Conservation (phyloP, 2,797 vertebrate species). For the Antennarius maculatus region DNA sequence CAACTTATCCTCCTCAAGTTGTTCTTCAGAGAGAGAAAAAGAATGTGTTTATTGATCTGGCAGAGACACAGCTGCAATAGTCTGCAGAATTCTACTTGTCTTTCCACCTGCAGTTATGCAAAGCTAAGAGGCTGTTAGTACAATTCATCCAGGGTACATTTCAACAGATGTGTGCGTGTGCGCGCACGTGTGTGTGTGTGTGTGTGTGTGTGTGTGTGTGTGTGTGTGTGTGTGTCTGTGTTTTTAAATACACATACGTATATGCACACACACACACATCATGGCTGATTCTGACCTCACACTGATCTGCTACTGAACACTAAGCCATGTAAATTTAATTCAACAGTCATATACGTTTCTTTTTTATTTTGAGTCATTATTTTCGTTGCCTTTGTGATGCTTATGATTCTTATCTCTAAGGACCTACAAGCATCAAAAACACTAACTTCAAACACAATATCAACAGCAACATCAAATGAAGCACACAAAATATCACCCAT, state of each 20-base stretch:
- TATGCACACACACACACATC: constrained; percentile 14
- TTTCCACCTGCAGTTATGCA: constrained; percentile 49
- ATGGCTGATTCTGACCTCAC: constrained; percentile 35
- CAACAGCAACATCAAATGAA: constrained; percentile 65
- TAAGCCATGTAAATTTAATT: constrained; percentile 41
- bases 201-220: too few species aligned
- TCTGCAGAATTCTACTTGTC: constrained; percentile 31
- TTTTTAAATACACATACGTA: too few species aligned
- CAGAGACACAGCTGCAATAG: constrained; percentile 46
- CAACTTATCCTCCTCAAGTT: constrained; percentile 87
- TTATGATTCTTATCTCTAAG: constrained; percentile 38
- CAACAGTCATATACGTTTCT: constrained; percentile 15
- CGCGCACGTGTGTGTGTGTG: too few species aligned
- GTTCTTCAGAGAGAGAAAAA: constrained; percentile 74
- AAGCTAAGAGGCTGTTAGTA: constrained; percentile 30
- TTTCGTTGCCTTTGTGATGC: constrained; percentile 33
- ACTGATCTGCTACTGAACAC: constrained; percentile 34
- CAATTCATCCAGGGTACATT: constrained; percentile 40
- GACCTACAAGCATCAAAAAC: constrained; percentile 55
- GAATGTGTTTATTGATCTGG: constrained; percentile 70
- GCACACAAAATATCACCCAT: constrained; percentile 39
- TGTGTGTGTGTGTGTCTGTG: too few species aligned
- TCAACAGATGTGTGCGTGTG: constrained; percentile 11
- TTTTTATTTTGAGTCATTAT: constrained; percentile 44
- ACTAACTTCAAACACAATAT: constrained; percentile 64